phyloP scores from a whole-genome alignment of 2,113 vertebrate genomes.

The Stegastes partitus region DNA sequence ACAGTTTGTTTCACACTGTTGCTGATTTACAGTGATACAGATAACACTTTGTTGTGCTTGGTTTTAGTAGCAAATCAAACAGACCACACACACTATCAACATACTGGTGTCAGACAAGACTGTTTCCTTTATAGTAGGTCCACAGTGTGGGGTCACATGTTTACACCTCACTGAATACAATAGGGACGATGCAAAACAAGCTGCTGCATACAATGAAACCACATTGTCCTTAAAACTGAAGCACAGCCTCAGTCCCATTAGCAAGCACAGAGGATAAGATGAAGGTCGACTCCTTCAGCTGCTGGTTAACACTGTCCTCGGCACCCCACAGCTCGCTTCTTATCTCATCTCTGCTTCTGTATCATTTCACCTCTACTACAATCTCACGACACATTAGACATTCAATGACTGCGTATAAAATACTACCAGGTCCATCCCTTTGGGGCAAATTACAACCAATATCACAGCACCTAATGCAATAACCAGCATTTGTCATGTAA shows the following conservation, averaged over 20 bases:
- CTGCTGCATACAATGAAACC: constrained; percentile 18
- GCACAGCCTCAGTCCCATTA: constrained; percentile 44
- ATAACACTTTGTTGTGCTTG: too few species aligned
- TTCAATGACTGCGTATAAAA: constrained; percentile 63
- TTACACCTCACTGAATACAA: constrained; percentile 37
- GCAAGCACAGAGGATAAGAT: constrained; percentile 42
- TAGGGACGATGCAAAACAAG: constrained; percentile 18
- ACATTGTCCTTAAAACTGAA: constrained; percentile 45
- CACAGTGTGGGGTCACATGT: constrained; percentile 18
- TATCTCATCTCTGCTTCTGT: constrained; percentile 48
- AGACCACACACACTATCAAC: constrained; percentile 3
- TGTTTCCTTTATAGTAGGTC: neutral
- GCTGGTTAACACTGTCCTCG: constrained; percentile 47
- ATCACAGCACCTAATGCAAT: constrained; percentile 33
- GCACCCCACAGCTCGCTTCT: constrained; percentile 13
- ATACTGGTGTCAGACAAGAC: constrained; percentile 12
- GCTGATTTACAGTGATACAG: constrained; percentile 6
- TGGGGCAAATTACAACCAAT: constrained; percentile 37
- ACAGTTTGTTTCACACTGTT: constrained; percentile 8
- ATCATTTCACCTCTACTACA: constrained; percentile 52
- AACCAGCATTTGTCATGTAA: constrained; percentile 62
- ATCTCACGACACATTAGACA: constrained; percentile 59
- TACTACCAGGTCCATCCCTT: constrained; percentile 44
- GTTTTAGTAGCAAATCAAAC: too few species aligned
- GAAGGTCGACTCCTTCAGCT: constrained; percentile 62